Base-by-base conservation (phyloP, 2,113 vertebrate species). In the Eurystomus gularis region DNA sequence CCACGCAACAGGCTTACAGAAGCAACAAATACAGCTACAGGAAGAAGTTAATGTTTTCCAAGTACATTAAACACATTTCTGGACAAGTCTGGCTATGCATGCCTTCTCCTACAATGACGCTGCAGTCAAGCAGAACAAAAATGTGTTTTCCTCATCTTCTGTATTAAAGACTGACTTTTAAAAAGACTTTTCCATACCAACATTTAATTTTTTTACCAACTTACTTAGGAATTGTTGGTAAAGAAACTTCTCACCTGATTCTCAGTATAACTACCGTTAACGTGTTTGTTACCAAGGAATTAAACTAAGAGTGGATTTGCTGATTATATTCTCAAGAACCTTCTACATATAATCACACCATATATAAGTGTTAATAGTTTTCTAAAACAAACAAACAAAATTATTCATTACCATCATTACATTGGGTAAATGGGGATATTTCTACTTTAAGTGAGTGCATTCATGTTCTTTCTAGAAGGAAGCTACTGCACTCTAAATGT, bases 21-120 rank as follows among this genome's bases (percentile, higher is more conserved):
- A 86, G 57, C n/a, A 89, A 91, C 20, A 91, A 82, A 55, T 55
- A 81, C 33, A 89, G 57, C 52, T 82, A 82, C 35, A 73, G n/a
- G 81, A 82, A 81, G n/a, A 79, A 96, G 93, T 96, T 97, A 96
- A 96, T 94, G 35, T 94, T 94, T 96, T 86, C 77, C 70, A 91
- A 89, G 61, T 40, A 82, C 52, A 51, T 88, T 86, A 83, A 93
- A 86, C 42, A 83, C 58, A 60, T 44, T 91, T 96, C 80, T 85
- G 39, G 82, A 48, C 89, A 93, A 75, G 77, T 64, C 25, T 76
- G 39, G 91, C 84, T 91, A 95, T 54, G 91, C 93, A 79, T 94
- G 84, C 83, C 78, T 82, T 61, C 91, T 86, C 60, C 42, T 57
- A 65, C 65, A 64, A 28, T 65, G 92, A 89, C 0, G 0, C 14